A percentile compares a stretch with the other conserved stretches of the same genome.
These are phyloP conservation scores for Acridotheres tristis DNA, from an alignment of 2,797 vertebrate species.

Conservation along the genomic window DNA sequence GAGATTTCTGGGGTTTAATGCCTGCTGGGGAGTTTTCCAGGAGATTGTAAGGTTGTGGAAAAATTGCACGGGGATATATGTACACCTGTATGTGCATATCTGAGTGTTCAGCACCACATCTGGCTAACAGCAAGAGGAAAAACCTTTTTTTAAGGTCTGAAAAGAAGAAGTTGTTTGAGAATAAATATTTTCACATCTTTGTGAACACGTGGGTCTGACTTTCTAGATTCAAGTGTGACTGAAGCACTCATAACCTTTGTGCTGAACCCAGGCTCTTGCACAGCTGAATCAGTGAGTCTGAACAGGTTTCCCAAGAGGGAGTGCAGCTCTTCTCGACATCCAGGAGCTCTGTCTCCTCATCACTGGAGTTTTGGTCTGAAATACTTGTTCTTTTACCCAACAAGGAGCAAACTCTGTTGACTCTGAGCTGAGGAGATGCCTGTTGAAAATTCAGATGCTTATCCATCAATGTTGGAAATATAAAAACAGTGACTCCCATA, in stretches of 20 bases:
- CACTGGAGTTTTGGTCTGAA: not conserved
- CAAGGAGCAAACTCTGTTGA: not conserved
- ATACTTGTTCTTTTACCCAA: not conserved
- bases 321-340: not conserved
- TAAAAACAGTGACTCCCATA: constrained; percentile 25
- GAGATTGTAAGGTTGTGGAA: not conserved
- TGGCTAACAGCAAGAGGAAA: not conserved
- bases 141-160: not conserved
- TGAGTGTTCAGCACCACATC: not conserved
- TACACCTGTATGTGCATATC: not conserved
- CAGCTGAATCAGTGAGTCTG: not conserved
- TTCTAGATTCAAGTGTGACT: not conserved
- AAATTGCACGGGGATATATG: not conserved
- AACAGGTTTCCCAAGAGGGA: not conserved
- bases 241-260: not conserved
- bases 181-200: not conserved
- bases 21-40: not conserved
- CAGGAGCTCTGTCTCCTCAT: not conserved
- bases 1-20: constrained; percentile 17
- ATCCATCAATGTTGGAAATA: not conserved
- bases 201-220: not conserved
- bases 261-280: not conserved
- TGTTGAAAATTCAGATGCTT: not conserved
- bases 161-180: not conserved
- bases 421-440: not conserved